Base-by-base conservation (phyloP, 2,113 vertebrate genomes). In the Menidia beryllina region DNA sequence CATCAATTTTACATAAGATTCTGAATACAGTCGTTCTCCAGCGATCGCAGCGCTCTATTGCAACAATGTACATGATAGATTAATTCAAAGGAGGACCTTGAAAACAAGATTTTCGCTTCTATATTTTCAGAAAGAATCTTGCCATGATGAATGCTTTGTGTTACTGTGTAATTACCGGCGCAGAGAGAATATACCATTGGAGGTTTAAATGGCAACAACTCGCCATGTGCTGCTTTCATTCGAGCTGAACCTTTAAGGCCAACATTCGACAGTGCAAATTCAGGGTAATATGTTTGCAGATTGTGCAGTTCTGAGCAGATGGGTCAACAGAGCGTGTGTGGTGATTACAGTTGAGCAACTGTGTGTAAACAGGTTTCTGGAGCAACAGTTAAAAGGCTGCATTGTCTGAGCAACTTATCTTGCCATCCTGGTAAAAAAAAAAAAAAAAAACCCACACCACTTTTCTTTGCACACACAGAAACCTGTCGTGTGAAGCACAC, bases 331-430 rank as follows among this genome's bases (percentile, higher is more conserved):
- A 72, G 79, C 27, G 3, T 54, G 64, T 81, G 75, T 30, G 51
- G 68, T 51, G 59, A 61, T 85, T 76, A 72, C 83, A 72, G 75
- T 82, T 87, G 77, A 90, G 69, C 80, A 77, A 85, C 74, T 77
- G 82, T 71, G 57, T 73, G 71, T 71, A 81, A 87, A 80, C 82
- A 82, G 87, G 90, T 91, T 88, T 90, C 77, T 86, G 48, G 87
- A 88, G 86, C 88, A 88, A 86, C 90, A 85, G 86, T 79, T 84
- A 72, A 83, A 74, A 86, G 79, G 75, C 69, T 70, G 71, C 78
- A 66, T 63, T 54, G 67, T 70, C 62, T 64, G 54, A 74, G 59
- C 66, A 72, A 71, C 62, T 30, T 77, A 53, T 82, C 75, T 78
- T 15, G 51, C 55, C 65, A 66, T 62, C 61, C 69, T 59, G 59